A percentile compares a stretch with the other conserved stretches of the same genome.
Conservation (phyloP, 2,888 invertebrate genomes). For the Cancer borealis region DNA sequence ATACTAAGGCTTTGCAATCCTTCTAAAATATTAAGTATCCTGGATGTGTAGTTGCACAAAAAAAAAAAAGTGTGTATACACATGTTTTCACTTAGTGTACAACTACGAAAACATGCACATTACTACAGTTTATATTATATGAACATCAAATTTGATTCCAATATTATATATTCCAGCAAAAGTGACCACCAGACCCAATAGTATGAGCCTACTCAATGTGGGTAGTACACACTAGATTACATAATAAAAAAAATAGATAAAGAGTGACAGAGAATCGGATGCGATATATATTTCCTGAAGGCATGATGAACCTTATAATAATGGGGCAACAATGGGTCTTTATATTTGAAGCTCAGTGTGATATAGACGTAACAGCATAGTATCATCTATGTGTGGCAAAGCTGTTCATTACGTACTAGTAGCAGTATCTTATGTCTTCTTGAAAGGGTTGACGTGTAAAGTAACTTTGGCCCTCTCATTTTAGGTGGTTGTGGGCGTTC, state of each 20-base stretch:
- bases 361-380: background rate
- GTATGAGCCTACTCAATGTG: background rate
- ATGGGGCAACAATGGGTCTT: background rate
- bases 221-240: background rate
- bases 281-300: too few species aligned
- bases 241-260: background rate
- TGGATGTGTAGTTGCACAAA: background rate
- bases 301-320: background rate
- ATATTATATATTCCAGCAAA: background rate
- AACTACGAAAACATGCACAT: background rate
- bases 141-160: background rate
- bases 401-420: background rate
- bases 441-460: background rate
- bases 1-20: background rate
- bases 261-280: too few species aligned
- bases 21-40: background rate
- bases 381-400: conserved; percentile 3
- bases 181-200: conserved; percentile 8
- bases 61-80: background rate
- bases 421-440: background rate
- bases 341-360: background rate
- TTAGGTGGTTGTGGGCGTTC: conserved; percentile 89
- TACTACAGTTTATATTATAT: background rate
- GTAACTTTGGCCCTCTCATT: conserved; percentile 55
- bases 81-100: background rate